Conservation (phyloP, 1,140 invertebrate genomes). For the Hypothenemus hampei region DNA sequence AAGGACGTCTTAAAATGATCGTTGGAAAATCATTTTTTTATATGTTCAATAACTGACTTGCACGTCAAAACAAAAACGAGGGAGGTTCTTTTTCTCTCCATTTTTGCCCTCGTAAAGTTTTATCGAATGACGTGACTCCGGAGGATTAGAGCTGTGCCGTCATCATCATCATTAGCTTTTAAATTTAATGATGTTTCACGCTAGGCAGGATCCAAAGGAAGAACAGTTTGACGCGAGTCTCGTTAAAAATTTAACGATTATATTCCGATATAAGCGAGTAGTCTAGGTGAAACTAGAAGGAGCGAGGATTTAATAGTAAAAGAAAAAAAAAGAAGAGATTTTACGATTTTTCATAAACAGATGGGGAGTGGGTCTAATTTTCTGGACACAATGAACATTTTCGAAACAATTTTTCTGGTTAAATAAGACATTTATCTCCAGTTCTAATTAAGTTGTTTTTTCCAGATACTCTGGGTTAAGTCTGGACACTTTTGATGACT, state of each 20-base stretch:
- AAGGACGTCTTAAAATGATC: too few relatives aligned
- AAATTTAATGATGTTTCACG: slow-evolving; percentile 45
- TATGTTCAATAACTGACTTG: too few relatives aligned
- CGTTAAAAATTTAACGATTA: slow-evolving; percentile 39
- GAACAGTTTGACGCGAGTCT: slow-evolving; percentile 34
- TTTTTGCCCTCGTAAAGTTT: slow-evolving; percentile 15
- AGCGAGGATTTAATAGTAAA: neutral
- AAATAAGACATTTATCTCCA: neutral
- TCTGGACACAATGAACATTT: neutral
- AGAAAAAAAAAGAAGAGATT: neutral
- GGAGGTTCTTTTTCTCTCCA: too few relatives aligned
- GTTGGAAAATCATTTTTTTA: too few relatives aligned
- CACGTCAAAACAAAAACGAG: too few relatives aligned
- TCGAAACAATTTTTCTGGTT: neutral
- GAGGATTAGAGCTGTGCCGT: slow-evolving; percentile 17
- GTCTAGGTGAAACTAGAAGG: neutral
- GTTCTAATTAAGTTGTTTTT: neutral
- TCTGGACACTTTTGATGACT: slow-evolving; percentile 10
- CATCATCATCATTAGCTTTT: slow-evolving; percentile 39
- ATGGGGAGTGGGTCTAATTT: neutral
- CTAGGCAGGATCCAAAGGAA: slow-evolving; percentile 37
- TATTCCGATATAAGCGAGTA: slow-evolving; percentile 13
- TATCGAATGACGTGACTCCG: slow-evolving; percentile 22
- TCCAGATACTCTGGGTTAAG: neutral
- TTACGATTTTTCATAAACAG: neutral